Base-by-base conservation (phyloP, 2,888 invertebrate genomes). In the Calameuta pallipes region DNA sequence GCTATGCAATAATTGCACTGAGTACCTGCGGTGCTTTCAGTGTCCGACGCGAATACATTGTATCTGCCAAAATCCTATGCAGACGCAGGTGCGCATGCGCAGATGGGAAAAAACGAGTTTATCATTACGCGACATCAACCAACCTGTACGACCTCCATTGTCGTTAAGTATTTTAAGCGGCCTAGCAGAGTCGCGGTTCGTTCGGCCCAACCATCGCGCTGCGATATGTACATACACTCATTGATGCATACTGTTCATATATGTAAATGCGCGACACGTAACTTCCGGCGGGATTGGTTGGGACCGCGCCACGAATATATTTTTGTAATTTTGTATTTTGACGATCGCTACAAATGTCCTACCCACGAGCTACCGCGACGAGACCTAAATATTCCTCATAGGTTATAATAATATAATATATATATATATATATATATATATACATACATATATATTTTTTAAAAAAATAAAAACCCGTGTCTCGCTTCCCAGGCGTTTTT, bases 261-360 rank as follows among this genome's bases (percentile, higher is more conserved):
- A 73, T 84, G 85, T 86, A 87, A 83, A 87, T 84, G 83, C 56
- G 56, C 82, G 78, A 78, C 84, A 85, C 84, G 82, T 82, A 78
- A 75, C 70, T 23, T 36, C 69, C 79, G 81, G 77, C 75, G 71
- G 75, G 84, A 75, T 83, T 82, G 82, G 82, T 79, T 76, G 78
- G 75, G 78, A 82, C 81, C 85, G 84, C 83, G 82, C 82, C 84
- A 83, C 85, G 86, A 86, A 86, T 89, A 88, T 89, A 89, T 89
- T 89, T 89, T 89, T 89, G 89, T 89, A 89, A 88, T 89, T 89
- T 89, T 89, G 87, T 89, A 89, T 89, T 89, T 89, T 88, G 85
- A 86, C 77, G 82, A 56, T 78, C 81, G 82, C 84, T 69, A 69
- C 56, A 56, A 9, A 31, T 13, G 74, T 74, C 79, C 76, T 30